These are phyloP conservation scores for Archips crataeganus DNA, from an alignment of 2,888 invertebrate genomes.

Conservation along the genomic window DNA sequence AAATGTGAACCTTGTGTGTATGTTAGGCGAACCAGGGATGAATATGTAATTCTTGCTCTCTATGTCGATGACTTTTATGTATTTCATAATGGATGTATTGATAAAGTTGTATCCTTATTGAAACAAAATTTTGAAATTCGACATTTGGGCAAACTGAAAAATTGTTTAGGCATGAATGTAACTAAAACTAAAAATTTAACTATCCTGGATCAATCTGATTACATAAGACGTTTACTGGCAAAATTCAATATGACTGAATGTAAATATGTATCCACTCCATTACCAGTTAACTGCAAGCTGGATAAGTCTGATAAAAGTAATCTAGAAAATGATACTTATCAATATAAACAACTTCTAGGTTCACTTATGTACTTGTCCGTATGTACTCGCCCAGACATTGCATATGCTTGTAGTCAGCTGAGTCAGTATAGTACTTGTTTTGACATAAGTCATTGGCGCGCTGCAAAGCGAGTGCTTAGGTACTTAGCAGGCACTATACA, in stretches of 20 bases:
- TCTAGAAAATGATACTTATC: constrained; percentile 24
- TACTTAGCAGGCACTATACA: constrained; percentile 6
- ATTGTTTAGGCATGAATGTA: not conserved
- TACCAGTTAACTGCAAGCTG: constrained; percentile 40
- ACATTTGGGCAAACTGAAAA: not conserved
- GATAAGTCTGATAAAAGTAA: not conserved
- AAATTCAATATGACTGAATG: constrained; percentile 24
- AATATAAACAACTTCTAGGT: constrained; percentile 20
- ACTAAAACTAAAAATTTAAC: not conserved
- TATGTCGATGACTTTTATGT: constrained; percentile 12
- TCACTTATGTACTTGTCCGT: constrained; percentile 44
- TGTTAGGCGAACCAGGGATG: not conserved
- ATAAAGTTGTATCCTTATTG: not conserved
- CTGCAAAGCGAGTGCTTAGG: constrained; percentile 1
- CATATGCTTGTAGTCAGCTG: constrained; percentile 40
- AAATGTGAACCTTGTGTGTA: not conserved
- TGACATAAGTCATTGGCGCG: constrained; percentile 2
- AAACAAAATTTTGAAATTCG: not conserved
- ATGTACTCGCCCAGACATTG: constrained; percentile 45
- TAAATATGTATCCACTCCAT: constrained; percentile 42
- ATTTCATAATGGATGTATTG: not conserved
- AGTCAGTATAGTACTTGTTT: constrained; percentile 45
- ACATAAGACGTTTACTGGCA: not conserved
- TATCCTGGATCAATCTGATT: not conserved
- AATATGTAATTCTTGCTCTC: not conserved